Percentiles rank a stretch among this genome's conserved stretches.
Conservation (phyloP, 1,140 invertebrate genomes). For the Ceratitis capitata region DNA sequence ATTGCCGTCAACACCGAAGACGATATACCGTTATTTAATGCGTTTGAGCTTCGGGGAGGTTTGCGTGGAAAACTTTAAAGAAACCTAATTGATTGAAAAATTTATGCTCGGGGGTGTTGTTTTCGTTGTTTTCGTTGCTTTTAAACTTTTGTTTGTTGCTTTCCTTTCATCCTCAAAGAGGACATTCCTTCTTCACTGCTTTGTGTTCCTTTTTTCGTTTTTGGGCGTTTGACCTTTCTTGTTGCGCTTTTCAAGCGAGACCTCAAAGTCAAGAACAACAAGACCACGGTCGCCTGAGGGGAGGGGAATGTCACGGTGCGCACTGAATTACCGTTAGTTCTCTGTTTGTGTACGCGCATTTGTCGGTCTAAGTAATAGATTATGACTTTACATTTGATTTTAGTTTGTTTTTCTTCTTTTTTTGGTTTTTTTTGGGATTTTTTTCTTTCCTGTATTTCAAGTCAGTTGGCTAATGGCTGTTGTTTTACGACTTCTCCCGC, state of each 20-base stretch:
- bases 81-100: conserved; percentile 48
- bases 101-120: conserved; percentile 41
- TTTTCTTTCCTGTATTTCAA: not conserved
- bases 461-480: not conserved
- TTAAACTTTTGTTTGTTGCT: no score
- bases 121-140: not conserved
- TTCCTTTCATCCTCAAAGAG: conserved; percentile 4
- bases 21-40: not conserved
- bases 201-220: not conserved
- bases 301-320: not conserved
- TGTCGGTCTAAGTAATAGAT: conserved; percentile 1
- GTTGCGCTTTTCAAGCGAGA: conserved; percentile 38
- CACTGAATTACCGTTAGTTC: no score
- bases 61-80: conserved; percentile 41
- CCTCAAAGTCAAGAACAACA: not conserved
- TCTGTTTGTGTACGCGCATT: no score
- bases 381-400: not conserved
- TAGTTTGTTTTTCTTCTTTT: not conserved
- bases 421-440: not conserved
- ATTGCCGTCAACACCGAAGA: conserved; percentile 8
- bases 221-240: conserved; percentile 35
- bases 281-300: not conserved
- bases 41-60: not conserved
- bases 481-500: not conserved
- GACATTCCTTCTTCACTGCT: not conserved